Conservation (phyloP, 2,797 vertebrate species). For the Sternotherus odoratus region DNA sequence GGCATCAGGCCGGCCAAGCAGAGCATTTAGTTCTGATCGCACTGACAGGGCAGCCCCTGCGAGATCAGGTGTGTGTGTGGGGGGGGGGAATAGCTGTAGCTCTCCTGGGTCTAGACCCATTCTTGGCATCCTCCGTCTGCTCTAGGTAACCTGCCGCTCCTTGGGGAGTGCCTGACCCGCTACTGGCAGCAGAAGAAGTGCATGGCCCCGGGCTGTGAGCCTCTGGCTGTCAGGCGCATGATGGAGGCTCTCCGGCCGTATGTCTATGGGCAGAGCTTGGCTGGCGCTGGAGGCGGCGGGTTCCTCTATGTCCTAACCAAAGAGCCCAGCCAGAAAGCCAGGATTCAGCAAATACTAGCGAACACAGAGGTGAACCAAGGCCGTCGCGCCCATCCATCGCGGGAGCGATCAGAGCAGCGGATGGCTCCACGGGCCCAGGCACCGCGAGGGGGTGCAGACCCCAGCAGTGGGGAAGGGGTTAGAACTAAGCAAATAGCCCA, state of each 20-base stretch:
- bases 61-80: not conserved
- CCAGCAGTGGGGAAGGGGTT: not conserved
- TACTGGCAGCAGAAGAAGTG: conserved; percentile 96
- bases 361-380: conserved; percentile 73
- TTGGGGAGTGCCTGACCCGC: conserved; percentile 86
- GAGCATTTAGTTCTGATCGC: too few relatives aligned
- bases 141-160: conserved; percentile 79
- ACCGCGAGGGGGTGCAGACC: fast-evolving
- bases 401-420: not conserved
- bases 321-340: conserved; percentile 80
- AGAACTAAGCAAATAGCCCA: not conserved
- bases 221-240: conserved; percentile 85
- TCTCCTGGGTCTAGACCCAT: not conserved
- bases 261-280: conserved; percentile 91
- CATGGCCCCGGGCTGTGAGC: conserved; percentile 95
- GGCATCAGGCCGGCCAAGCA: too few relatives aligned
- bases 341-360: conserved; percentile 82
- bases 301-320: conserved; percentile 92
- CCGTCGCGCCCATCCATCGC: not conserved
- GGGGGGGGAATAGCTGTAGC: not conserved
- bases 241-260: conserved; percentile 89
- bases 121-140: not conserved
- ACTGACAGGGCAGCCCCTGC: too few relatives aligned
- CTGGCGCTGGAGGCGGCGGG: conserved; percentile 90
- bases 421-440: too few relatives aligned